Evolutionary conservation across 2,888 invertebrate genomes (phyloP), one percentile per base, ranked within the genome.

Genomic region (Allophyes oxyacanthae): DNA sequence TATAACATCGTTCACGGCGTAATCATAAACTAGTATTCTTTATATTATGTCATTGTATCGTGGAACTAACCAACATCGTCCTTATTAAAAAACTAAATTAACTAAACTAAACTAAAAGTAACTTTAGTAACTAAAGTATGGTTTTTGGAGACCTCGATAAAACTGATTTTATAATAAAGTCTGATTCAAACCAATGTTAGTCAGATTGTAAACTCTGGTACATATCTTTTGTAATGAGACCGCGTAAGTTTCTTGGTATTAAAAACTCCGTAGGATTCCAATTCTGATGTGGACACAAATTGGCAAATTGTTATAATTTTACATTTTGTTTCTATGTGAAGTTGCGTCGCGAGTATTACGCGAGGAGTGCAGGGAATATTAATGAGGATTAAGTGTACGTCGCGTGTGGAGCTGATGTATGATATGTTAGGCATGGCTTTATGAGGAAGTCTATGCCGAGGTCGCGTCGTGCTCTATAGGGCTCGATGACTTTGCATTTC

Each of bases 321-420:
- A 32, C 28, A 36, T 45, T 41, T 37, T 48, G 48, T 51, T 65
- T 48, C 30, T 50, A 26, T 48, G 43, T 40, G 46, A 70, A 48
- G 34, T 41, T 36, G 34, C 41, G 51, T 50, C 43, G 38, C 43
- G 34, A 32, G 37, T 45, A 40, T 38, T 52, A 26, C 15, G 28
- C n/a, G 36, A 41, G 13, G 36, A 42, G 20, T 42, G 32, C 14
- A 15, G 30, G 44, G 58, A 68, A 71, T 72, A 58, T 55, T 55
- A 60, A 71, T 72, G 43, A 52, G 38, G 33, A 57, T 46, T 40
- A 38, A 40, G 44, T 67, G 9, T 20, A n/a, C 34, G 20, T 63
- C 8, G 28, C 32, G 36, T 20, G 48, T 34, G n/a, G 34, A 34
- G 42, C 45, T 50, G 46, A 6, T 28, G 28, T 1, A 4, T 28